phyloP scores from a whole-genome alignment of 2,113 vertebrate genomes.

The Megaceryle maxima region DNA sequence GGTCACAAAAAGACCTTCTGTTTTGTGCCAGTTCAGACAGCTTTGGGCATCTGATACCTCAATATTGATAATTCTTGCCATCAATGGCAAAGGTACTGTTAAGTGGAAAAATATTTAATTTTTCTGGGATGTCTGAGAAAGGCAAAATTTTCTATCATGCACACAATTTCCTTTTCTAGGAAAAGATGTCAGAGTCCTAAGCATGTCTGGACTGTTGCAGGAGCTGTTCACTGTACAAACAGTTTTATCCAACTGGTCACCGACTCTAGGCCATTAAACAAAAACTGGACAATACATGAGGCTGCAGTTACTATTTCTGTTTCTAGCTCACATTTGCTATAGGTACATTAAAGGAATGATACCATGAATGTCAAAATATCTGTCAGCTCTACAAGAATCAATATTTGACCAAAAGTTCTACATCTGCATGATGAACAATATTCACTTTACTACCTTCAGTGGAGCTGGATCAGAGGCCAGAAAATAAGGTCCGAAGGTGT shows the following conservation, averaged over 20 bases:
- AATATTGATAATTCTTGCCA: background rate
- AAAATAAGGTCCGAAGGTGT: background rate
- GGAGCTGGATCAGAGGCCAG: background rate
- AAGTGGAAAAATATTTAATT: background rate
- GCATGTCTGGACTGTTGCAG: background rate
- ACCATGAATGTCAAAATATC: background rate
- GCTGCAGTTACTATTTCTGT: background rate
- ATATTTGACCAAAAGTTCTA: background rate
- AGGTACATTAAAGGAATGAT: background rate
- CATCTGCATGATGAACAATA: background rate
- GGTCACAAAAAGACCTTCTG: background rate
- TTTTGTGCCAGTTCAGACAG: background rate
- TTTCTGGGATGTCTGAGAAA: background rate
- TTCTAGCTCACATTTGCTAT: background rate
- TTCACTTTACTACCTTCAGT: background rate
- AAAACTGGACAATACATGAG: background rate
- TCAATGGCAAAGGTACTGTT: background rate
- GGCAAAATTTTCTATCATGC: background rate
- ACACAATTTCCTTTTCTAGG: background rate
- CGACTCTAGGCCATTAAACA: background rate
- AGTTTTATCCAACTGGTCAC: background rate
- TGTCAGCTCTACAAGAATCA: background rate
- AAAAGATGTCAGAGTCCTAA: background rate
- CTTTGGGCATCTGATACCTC: background rate
- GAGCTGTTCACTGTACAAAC: conserved; percentile 14